Percentiles rank a stretch among this genome's conserved stretches.
Evolutionary conservation across 2,797 vertebrate genomes (phyloP).

Genomic region (Esox lucius): DNA sequence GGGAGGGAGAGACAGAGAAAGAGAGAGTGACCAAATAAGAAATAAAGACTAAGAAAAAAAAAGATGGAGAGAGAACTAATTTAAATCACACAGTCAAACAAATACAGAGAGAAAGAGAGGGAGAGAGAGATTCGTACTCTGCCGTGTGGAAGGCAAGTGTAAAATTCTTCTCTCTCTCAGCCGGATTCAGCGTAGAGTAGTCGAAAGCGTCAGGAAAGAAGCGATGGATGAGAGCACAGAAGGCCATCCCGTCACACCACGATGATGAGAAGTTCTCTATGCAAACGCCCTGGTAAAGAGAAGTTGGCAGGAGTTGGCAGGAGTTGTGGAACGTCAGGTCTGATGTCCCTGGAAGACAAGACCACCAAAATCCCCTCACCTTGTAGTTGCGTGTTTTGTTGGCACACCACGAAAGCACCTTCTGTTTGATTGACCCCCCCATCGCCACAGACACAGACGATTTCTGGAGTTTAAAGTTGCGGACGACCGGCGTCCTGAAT

Average conservation of each 20-base stretch:
- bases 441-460: constrained; percentile 79
- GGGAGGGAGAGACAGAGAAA: not conserved
- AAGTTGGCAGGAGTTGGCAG: not conserved
- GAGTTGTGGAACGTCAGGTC: not conserved
- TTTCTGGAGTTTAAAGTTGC: constrained; percentile 83
- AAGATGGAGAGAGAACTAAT: not conserved
- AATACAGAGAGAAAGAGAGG: not conserved
- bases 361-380: constrained; percentile 63
- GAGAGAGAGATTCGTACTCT: constrained; percentile 77
- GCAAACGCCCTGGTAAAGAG: constrained; percentile 79
- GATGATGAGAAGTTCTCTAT: constrained; percentile 99
- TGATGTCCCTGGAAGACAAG: not conserved
- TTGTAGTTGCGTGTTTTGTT: constrained; percentile 92
- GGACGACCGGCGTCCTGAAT: constrained; percentile 62
- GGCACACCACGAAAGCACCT: constrained; percentile 94
- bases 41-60: not conserved
- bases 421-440: constrained; percentile 93
- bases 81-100: not conserved
- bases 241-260: constrained; percentile 94
- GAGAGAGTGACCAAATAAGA: not conserved
- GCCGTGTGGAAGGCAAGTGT: constrained; percentile 91
- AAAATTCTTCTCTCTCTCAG: constrained; percentile 91
- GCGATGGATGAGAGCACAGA: constrained; percentile 94
- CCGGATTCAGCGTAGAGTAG: constrained; percentile 83
- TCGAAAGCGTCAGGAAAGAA: constrained; percentile 96